Evolutionary conservation across 1,140 invertebrate genomes (phyloP).

Genomic region (Tribolium madens): DNA sequence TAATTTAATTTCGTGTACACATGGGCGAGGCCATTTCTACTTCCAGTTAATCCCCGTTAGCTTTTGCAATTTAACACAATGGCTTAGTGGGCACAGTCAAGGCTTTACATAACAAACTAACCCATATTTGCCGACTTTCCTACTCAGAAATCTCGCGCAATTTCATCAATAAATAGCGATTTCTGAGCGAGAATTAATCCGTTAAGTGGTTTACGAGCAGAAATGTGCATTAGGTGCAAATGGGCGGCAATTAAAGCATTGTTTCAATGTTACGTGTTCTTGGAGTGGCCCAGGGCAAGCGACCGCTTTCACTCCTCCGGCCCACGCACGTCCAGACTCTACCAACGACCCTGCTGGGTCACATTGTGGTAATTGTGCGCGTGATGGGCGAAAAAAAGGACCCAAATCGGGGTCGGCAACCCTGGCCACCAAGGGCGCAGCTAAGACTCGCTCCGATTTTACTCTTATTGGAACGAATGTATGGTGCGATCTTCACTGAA

Average conservation of each 20-base stretch:
- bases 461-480: too few species aligned
- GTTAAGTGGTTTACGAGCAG: constrained; percentile 39
- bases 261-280: constrained; percentile 38
- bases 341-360: constrained; percentile 38
- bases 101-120: constrained; percentile 37
- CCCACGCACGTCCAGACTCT: constrained; percentile 37
- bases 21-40: constrained; percentile 31
- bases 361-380: constrained; percentile 43
- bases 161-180: constrained; percentile 19
- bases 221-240: constrained; percentile 46
- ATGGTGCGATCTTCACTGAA: constrained; percentile 18
- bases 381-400: constrained; percentile 18
- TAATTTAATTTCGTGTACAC: constrained; percentile 21
- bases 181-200: constrained; percentile 38
- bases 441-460: neutral
- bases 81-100: constrained; percentile 33
- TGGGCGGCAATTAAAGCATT: constrained; percentile 37
- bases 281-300: constrained; percentile 42
- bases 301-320: constrained; percentile 31
- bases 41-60: constrained; percentile 19
- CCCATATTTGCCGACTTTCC: constrained; percentile 11
- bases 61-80: constrained; percentile 37
- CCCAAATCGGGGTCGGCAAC: neutral
- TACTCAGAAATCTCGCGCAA: neutral
- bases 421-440: neutral